Evolutionary conservation across 2,888 invertebrate genomes (phyloP), one percentile per base, ranked within the genome.

Genomic region (Pyrrhosoma nymphula): DNA sequence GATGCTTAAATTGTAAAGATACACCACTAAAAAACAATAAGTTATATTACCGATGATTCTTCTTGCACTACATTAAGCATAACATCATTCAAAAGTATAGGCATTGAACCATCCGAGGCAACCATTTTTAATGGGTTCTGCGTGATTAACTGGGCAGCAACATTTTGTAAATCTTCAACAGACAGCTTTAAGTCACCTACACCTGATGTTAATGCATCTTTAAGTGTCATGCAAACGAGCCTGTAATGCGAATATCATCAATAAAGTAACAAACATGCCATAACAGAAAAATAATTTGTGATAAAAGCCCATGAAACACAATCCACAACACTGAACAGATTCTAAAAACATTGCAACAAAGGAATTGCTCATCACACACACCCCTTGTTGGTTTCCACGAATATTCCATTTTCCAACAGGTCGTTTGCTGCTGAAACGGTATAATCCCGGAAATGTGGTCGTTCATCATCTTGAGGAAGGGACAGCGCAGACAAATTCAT

Each of bases 311-410:
- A 47, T 23, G 47, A 55, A 2, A 63, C 35, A 56, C 47, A 39
- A 23, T 39, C 26, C 39, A 1, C 20, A 39, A 47, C 39, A 20
- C 88, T 26, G n/a, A 26, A 18, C 26, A 23, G 23, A 69, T 69
- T 12, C 69, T 1, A 30, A n/a, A 10, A 82, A 60, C n/a, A 20
- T 18, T 26, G 35, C 90, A 95, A 95, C 96, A 93, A 95, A 90
- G 88, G 88, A 75, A 95, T 95, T 95, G 56, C 95, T 55, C 95
- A 82, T 69, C 95, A 95, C 90, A 95, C 96, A 96, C 96, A 97
- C 97, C 97, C 97, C 96, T 97, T 97, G 95, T 96, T 97, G 89
- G 97, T 97, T 96, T 97, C 97, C 88, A 97, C 97, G 95, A 97
- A 96, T 96, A 97, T 97, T 95, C 97, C 97, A 96, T 97, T 97